These are phyloP conservation scores for Mesodorylaimus sp. DNA, from an alignment of 2,888 invertebrate genomes.

Conservation along the genomic window DNA sequence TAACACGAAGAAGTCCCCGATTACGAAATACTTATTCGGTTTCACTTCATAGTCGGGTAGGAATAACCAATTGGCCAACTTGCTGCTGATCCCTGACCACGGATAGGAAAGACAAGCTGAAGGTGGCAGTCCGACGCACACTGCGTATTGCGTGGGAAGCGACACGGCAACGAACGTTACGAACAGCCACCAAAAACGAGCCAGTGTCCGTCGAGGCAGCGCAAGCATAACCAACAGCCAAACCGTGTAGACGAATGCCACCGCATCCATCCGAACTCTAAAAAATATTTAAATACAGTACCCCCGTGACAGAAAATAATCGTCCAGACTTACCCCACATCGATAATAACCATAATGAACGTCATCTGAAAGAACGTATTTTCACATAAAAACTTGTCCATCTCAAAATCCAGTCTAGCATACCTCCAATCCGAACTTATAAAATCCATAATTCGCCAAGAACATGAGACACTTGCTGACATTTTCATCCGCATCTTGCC, in stretches of 20 bases:
- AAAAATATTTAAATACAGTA: too few relatives aligned
- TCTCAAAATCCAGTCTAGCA: conserved; percentile 51
- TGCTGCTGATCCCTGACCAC: conserved; percentile 15
- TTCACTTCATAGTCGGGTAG: conserved; percentile 10
- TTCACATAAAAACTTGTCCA: too few relatives aligned
- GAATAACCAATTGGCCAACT: conserved; percentile 11
- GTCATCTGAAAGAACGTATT: too few relatives aligned
- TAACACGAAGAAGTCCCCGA: conserved; percentile 63
- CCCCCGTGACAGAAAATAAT: too few relatives aligned
- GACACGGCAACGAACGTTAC: conserved; percentile 56
- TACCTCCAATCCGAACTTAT: conserved; percentile 83
- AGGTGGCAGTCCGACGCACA: conserved; percentile 70
- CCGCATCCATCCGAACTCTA: conserved; percentile 70
- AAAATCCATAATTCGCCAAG: conserved; percentile 75
- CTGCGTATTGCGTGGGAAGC: conserved; percentile 66
- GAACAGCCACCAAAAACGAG: conserved; percentile 64
- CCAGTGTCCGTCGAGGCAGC: conserved; percentile 43
- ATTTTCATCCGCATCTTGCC: conserved; percentile 63
- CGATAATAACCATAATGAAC: too few relatives aligned
- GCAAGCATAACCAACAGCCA: conserved; percentile 57
- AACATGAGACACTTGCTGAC: conserved; percentile 59
- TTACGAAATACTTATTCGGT: not conserved
- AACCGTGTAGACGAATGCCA: conserved; percentile 62
- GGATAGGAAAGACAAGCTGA: conserved; percentile 50
- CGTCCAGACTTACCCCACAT: too few relatives aligned